These are phyloP conservation scores for Naso thynnoides DNA, from an alignment of 2,797 vertebrate genomes.

Conservation along the genomic window DNA sequence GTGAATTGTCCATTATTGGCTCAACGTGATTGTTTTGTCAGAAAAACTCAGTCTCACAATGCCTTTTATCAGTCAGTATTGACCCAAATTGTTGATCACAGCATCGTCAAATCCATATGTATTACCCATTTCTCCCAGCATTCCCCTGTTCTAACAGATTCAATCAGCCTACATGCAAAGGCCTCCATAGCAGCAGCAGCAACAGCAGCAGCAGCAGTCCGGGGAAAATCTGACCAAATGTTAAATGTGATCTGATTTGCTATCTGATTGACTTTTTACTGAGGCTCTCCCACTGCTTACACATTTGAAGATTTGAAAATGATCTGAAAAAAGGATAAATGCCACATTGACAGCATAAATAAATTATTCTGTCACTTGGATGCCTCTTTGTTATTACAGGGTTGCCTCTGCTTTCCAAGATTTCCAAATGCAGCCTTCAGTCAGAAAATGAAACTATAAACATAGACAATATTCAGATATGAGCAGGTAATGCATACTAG, in stretches of 20 bases:
- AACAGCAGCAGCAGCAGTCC: neutral
- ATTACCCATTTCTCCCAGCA: slow-evolving; percentile 6
- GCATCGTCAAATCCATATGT: slow-evolving; percentile 11
- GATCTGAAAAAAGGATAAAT: slow-evolving; percentile 47
- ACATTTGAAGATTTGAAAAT: slow-evolving; percentile 41
- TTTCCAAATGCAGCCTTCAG: slow-evolving; percentile 24
- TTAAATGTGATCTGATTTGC: slow-evolving; percentile 49
- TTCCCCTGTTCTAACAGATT: slow-evolving; percentile 13
- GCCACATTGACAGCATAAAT: slow-evolving; percentile 51
- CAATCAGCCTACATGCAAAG: slow-evolving; percentile 8
- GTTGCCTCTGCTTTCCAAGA: slow-evolving; percentile 35
- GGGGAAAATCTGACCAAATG: slow-evolving; percentile 36
- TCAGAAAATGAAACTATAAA: slow-evolving; percentile 23
- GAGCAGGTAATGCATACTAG: slow-evolving; percentile 45
- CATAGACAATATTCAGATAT: slow-evolving; percentile 35
- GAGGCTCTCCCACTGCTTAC: slow-evolving; percentile 28
- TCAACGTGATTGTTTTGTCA: slow-evolving; percentile 51
- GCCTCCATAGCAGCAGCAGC: too few species aligned
- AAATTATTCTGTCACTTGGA: slow-evolving; percentile 48
- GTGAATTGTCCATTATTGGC: slow-evolving; percentile 24
- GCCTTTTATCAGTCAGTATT: slow-evolving; percentile 31
- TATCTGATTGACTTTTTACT: slow-evolving; percentile 57
- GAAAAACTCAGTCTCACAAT: slow-evolving; percentile 27
- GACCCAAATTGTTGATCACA: slow-evolving; percentile 25
- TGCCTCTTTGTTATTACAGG: slow-evolving; percentile 20